These are phyloP conservation scores for Lucinisca nassula DNA, from an alignment of 2,888 invertebrate species.

Conservation along the genomic window DNA sequence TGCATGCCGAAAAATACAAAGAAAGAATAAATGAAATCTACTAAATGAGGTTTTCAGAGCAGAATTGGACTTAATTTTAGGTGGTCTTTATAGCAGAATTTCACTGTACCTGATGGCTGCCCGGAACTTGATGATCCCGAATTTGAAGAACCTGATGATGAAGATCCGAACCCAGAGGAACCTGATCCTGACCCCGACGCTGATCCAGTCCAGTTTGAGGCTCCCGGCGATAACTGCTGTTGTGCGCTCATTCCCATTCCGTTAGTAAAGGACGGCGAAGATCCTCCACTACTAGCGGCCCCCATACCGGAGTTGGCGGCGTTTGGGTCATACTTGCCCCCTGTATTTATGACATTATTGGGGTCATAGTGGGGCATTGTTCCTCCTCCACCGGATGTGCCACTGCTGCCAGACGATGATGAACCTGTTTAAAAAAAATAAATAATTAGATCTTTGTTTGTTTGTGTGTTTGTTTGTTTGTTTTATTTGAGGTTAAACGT, in stretches of 20 bases:
- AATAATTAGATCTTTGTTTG: no score
- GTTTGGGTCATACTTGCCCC: slow-evolving; percentile 73
- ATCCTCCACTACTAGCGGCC: slow-evolving; percentile 50
- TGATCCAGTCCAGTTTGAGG: slow-evolving; percentile 10
- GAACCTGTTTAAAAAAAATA: no score
- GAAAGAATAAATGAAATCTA: no score
- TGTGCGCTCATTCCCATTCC: slow-evolving; percentile 70
- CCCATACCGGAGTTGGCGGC: slow-evolving; percentile 64
- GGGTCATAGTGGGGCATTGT: slow-evolving; percentile 63
- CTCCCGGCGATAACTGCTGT: slow-evolving; percentile 54
- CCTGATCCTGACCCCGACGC: neutral
- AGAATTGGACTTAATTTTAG: no score
- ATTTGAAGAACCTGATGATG: neutral
- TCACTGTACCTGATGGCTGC: neutral
- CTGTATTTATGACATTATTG: slow-evolving; percentile 70
- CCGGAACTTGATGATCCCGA: neutral
- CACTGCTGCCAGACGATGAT: neutral
- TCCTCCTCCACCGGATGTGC: neutral
- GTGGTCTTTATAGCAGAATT: no score
- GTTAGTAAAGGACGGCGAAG: slow-evolving; percentile 68
- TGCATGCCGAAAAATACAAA: no score
- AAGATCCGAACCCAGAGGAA: neutral
- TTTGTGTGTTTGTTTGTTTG: no score
- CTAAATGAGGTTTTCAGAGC: no score
- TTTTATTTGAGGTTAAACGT: no score